Conservation (phyloP, 1,140 invertebrate species). For the Zaprionus tsacasi region DNA sequence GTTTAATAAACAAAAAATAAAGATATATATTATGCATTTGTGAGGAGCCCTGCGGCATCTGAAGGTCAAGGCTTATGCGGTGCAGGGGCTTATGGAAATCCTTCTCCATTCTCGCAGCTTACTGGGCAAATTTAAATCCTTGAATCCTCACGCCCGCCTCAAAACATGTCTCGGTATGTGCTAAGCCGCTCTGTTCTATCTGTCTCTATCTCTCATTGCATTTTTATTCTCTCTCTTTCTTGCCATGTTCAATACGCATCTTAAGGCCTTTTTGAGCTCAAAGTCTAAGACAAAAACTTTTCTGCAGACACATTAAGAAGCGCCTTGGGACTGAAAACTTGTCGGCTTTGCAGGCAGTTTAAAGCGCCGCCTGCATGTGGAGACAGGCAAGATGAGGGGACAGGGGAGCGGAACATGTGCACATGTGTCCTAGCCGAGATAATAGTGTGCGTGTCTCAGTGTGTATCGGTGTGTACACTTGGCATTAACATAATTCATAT, state of each 20-base stretch:
- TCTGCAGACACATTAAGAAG: slow-evolving; percentile 21
- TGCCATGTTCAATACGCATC: slow-evolving; percentile 16
- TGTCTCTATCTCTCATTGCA: not conserved
- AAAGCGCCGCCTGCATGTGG: slow-evolving; percentile 32
- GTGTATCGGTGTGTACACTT: slow-evolving; percentile 58
- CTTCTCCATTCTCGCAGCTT: not conserved
- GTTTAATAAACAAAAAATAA: not conserved
- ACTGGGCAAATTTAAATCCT: slow-evolving; percentile 9
- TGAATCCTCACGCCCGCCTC: slow-evolving; percentile 14
- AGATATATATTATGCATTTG: not conserved
- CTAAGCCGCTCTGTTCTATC: slow-evolving; percentile 19
- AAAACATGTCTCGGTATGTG: slow-evolving; percentile 7
- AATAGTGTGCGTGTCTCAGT: slow-evolving; percentile 22
- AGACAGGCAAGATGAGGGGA: not conserved
- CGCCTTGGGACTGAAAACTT: slow-evolving; percentile 30
- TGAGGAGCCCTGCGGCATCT: not conserved
- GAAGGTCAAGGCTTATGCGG: not conserved
- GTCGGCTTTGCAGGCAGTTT: slow-evolving; percentile 61
- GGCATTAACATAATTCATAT: slow-evolving; percentile 78
- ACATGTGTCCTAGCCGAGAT: not conserved
- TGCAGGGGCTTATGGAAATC: not conserved
- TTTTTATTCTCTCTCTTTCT: not conserved
- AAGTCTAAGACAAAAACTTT: slow-evolving; percentile 23
- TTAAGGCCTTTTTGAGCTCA: slow-evolving; percentile 9
- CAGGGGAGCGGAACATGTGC: slow-evolving; percentile 35